These are phyloP conservation scores for Sylvilagus floridanus DNA, from an alignment of 2,797 vertebrate genomes.

Conservation along the genomic window DNA sequence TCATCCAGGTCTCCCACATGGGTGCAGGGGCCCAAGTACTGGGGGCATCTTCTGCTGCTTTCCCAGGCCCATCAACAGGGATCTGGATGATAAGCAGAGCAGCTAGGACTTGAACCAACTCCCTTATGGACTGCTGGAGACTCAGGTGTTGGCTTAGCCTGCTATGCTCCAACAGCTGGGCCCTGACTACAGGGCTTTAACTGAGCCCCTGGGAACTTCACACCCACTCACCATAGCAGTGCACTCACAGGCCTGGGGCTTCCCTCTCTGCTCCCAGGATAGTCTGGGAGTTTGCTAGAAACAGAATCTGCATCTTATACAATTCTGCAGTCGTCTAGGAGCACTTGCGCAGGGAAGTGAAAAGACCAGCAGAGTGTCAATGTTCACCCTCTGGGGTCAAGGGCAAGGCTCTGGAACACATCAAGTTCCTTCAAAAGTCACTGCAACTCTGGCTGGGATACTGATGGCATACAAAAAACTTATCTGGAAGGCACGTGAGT, in stretches of 20 bases:
- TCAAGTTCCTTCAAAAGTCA: neutral
- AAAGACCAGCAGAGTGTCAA: neutral
- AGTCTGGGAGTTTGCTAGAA: neutral
- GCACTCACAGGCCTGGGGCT: neutral
- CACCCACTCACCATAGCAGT: too few species aligned
- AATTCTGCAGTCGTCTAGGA: neutral
- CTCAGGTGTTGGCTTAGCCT: too few species aligned
- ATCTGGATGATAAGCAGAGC: too few species aligned
- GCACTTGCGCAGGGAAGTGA: neutral
- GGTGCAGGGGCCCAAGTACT: too few species aligned
- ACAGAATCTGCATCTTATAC: neutral
- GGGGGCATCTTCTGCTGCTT: too few species aligned
- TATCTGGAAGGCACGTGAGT: too few species aligned
- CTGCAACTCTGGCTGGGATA: neutral
- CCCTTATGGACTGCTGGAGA: too few species aligned
- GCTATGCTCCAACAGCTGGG: too few species aligned
- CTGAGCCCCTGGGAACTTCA: neutral
- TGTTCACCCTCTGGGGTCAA: neutral
- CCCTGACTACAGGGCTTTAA: neutral
- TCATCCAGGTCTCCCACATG: too few species aligned
- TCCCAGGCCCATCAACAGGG: too few species aligned
- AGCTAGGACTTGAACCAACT: too few species aligned
- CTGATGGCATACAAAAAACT: neutral
- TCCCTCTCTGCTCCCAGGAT: neutral
- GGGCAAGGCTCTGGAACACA: neutral